These are phyloP conservation scores for Apis dorsata DNA, from an alignment of 1,140 invertebrate genomes.

Conservation along the genomic window DNA sequence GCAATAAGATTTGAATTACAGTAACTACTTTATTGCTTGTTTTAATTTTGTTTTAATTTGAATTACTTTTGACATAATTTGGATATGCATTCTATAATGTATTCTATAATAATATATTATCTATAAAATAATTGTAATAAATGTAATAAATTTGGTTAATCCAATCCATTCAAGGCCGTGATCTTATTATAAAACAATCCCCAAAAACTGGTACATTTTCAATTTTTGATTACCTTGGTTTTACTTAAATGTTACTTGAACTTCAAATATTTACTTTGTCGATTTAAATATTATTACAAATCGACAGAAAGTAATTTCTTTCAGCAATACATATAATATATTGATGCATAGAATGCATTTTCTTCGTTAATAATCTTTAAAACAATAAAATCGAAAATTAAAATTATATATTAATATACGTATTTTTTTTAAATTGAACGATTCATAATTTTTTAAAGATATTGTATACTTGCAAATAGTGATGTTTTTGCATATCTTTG, in stretches of 20 bases:
- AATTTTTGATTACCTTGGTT: not conserved
- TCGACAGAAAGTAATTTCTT: too few species aligned
- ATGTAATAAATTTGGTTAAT: not conserved
- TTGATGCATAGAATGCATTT: too few species aligned
- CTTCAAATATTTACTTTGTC: not conserved
- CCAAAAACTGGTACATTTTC: not conserved
- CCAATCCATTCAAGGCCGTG: not conserved
- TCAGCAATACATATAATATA: too few species aligned
- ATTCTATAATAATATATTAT: too few species aligned
- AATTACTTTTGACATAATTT: not conserved
- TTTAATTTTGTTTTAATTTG: not conserved
- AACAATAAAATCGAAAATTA: too few species aligned
- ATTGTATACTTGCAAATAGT: too few species aligned
- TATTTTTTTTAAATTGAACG: not conserved
- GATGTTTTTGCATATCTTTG: not conserved
- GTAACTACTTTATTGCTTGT: not conserved
- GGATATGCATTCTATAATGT: too few species aligned
- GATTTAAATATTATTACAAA: too few species aligned
- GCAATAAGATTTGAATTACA: too few species aligned
- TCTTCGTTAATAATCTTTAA: too few species aligned
- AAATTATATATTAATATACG: too few species aligned
- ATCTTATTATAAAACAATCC: not conserved
- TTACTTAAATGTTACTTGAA: not conserved
- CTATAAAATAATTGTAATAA: not conserved
- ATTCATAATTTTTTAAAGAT: not conserved